Conservation (phyloP, 2,888 invertebrate species). For the Allygus modestus region DNA sequence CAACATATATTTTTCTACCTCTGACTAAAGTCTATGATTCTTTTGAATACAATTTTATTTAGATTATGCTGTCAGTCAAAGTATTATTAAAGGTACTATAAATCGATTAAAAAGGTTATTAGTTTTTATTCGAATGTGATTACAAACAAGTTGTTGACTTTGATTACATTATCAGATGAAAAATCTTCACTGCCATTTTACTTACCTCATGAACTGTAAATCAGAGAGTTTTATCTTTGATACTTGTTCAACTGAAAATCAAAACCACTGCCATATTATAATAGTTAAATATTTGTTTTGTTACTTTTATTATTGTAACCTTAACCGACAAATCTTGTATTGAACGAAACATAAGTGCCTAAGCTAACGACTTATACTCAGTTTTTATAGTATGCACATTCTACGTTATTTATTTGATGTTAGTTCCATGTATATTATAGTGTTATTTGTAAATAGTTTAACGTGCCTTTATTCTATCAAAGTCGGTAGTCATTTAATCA, state of each 20-base stretch:
- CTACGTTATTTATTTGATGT: neutral
- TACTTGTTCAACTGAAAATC: neutral
- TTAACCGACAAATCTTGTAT: neutral
- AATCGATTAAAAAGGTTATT: too few relatives aligned
- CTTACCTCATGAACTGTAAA: neutral
- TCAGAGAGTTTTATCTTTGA: neutral
- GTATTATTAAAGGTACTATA: too few relatives aligned
- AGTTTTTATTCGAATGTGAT: too few relatives aligned
- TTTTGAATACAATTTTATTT: too few relatives aligned
- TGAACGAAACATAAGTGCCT: neutral
- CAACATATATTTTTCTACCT: too few relatives aligned
- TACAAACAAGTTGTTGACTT: too few relatives aligned
- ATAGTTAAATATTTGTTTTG: neutral
- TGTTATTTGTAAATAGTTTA: conserved; percentile 1
- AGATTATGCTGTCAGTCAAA: too few relatives aligned
- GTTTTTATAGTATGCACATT: neutral
- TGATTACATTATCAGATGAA: neutral
- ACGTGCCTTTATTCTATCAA: conserved; percentile 3
- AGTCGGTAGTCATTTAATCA: neutral
- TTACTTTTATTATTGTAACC: neutral
- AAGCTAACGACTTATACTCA: neutral
- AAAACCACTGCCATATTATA: conserved; percentile 30
- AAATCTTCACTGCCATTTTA: conserved; percentile 12
- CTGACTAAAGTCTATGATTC: too few relatives aligned
- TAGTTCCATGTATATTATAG: neutral